Percentiles rank a stretch among this genome's conserved stretches.
phyloP scores from a whole-genome alignment of 2,888 invertebrate species.

The Carpatolechia fugitivella region DNA sequence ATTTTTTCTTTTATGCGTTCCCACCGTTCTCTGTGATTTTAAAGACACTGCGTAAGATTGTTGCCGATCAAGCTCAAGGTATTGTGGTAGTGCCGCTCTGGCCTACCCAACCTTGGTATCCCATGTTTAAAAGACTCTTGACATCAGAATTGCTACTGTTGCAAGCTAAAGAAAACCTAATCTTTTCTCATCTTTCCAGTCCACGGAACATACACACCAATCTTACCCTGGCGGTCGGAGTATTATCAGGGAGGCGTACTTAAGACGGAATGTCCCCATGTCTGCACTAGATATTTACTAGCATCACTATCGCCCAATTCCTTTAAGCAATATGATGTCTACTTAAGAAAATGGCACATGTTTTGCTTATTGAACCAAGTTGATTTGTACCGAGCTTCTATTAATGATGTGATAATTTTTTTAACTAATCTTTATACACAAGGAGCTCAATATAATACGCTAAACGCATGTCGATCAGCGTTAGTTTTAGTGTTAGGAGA shows the following conservation, averaged over 20 bases:
- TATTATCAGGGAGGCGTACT: neutral
- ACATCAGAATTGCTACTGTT: neutral
- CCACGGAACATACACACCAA: neutral
- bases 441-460: neutral
- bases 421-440: neutral
- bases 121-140: neutral
- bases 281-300: neutral
- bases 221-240: slow-evolving; percentile 5
- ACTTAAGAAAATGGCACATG: neutral
- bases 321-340: neutral
- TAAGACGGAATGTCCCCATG: neutral
- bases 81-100: neutral
- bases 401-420: neutral
- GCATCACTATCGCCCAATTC: neutral
- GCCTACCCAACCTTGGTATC: neutral
- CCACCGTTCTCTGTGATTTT: slow-evolving; percentile 12
- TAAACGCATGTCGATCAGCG: neutral
- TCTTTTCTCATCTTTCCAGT: neutral
- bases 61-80: neutral
- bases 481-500: neutral
- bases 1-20: slow-evolving; percentile 11
- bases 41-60: neutral
- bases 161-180: neutral
- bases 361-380: neutral
- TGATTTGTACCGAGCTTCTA: neutral